These are phyloP conservation scores for Lepisosteus oculatus DNA, from an alignment of 2,113 vertebrate genomes.

Conservation along the genomic window DNA sequence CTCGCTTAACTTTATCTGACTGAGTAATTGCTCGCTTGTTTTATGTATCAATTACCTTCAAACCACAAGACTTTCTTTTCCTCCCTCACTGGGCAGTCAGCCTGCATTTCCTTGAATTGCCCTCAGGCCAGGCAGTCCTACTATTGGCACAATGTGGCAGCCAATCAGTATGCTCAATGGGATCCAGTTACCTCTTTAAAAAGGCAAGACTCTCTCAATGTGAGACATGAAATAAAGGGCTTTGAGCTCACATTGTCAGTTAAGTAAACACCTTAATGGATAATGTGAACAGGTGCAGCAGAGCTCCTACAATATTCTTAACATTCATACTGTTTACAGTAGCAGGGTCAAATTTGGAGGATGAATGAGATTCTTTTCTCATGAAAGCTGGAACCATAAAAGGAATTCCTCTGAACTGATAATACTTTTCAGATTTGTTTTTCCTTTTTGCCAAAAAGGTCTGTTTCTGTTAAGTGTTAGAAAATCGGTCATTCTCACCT, in stretches of 20 bases:
- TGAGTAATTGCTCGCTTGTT: conserved; percentile 13
- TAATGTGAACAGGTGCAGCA: neutral
- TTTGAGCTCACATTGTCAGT: neutral
- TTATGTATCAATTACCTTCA: conserved; percentile 8
- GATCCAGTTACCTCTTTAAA: neutral
- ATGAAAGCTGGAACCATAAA: too few species aligned
- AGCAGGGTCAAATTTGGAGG: too few species aligned
- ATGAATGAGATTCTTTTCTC: too few species aligned
- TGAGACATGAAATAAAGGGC: neutral
- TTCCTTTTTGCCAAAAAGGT: too few species aligned
- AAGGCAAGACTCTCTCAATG: neutral
- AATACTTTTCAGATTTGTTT: too few species aligned
- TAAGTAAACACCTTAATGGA: neutral
- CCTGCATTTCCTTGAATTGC: neutral
- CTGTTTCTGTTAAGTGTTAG: too few species aligned
- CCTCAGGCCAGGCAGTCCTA: neutral
- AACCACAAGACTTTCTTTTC: neutral
- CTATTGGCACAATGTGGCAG: neutral
- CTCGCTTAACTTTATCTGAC: neutral
- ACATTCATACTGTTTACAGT: too few species aligned
- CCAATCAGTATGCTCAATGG: neutral
- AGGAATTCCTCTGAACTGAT: too few species aligned
- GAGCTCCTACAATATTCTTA: too few species aligned
- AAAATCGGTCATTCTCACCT: too few species aligned
- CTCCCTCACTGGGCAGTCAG: neutral